Evolutionary conservation across 2,888 invertebrate genomes (phyloP).

Genomic region (Stenolophus ochropezus): DNA sequence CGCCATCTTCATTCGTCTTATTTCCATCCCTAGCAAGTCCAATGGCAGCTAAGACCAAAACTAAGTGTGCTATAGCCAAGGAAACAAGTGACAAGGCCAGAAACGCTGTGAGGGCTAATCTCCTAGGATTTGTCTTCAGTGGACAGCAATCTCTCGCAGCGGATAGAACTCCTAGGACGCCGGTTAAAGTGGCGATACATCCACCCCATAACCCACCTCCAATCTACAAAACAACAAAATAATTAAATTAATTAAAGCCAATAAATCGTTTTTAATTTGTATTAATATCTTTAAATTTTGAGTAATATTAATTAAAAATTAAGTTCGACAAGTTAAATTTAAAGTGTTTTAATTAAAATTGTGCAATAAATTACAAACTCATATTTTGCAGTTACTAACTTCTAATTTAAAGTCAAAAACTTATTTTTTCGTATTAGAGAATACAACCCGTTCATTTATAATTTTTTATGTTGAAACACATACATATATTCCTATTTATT

Average conservation of each 20-base stretch:
- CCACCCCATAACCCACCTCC: constrained; percentile 84
- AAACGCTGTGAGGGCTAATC: constrained; percentile 78
- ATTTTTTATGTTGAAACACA: no score
- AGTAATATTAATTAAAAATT: no score
- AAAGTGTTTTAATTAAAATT: no score
- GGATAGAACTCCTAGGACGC: constrained; percentile 79
- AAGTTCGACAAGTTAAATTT: no score
- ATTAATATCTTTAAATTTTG: no score
- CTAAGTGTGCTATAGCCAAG: constrained; percentile 78
- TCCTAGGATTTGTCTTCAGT: constrained; percentile 72
- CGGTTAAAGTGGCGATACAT: constrained; percentile 78
- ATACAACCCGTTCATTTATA: no score
- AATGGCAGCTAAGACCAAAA: constrained; percentile 78
- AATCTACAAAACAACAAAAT: constrained; percentile 65
- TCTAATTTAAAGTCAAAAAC: no score
- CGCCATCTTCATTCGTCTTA: background rate
- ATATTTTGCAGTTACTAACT: no score
- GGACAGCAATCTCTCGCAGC: constrained; percentile 77
- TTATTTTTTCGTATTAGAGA: no score
- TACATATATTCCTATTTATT: no score
- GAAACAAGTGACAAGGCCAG: constrained; percentile 79
- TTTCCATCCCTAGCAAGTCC: constrained; percentile 78
- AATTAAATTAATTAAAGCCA: background rate
- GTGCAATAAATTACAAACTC: no score
- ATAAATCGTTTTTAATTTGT: background rate